A percentile compares a stretch with the other conserved stretches of the same genome.
Evolutionary conservation across 1,140 invertebrate species (phyloP).

Genomic region (Maniola jurtina): DNA sequence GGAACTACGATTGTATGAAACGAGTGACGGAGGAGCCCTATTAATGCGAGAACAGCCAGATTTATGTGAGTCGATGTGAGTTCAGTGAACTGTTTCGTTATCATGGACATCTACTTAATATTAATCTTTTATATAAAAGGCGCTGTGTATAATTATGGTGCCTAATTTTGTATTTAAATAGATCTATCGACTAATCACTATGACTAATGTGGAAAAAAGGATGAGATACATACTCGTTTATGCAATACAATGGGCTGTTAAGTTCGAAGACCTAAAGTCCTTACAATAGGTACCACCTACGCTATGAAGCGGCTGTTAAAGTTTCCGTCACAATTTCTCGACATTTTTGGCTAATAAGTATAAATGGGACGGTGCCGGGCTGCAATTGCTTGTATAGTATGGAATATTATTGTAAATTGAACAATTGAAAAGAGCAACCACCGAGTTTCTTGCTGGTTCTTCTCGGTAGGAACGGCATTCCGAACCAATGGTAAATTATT

Average conservation of each 20-base stretch:
- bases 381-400: too few relatives aligned
- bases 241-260: slow-evolving; percentile 23
- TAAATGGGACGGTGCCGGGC: too few relatives aligned
- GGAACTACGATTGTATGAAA: too few relatives aligned
- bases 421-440: too few relatives aligned
- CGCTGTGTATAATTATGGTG: background rate
- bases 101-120: slow-evolving; percentile 8
- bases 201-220: background rate
- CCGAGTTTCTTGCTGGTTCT: too few relatives aligned
- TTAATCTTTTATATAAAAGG: slow-evolving; percentile 12
- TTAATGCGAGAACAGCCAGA: too few relatives aligned
- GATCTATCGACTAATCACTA: slow-evolving; percentile 10
- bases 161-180: slow-evolving; percentile 28
- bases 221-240: slow-evolving; percentile 4
- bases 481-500: too few relatives aligned
- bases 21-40: too few relatives aligned
- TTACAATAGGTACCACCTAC: background rate
- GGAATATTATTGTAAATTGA: too few relatives aligned
- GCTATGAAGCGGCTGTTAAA: background rate
- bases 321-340: background rate
- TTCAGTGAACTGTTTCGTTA: slow-evolving; percentile 18
- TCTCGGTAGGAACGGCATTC: too few relatives aligned
- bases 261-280: slow-evolving; percentile 8
- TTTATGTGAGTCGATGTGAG: background rate
- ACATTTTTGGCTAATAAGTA: too few relatives aligned